Evolutionary conservation across 2,888 invertebrate species (phyloP).

Genomic region (Sinohyriopsis cumingii): DNA sequence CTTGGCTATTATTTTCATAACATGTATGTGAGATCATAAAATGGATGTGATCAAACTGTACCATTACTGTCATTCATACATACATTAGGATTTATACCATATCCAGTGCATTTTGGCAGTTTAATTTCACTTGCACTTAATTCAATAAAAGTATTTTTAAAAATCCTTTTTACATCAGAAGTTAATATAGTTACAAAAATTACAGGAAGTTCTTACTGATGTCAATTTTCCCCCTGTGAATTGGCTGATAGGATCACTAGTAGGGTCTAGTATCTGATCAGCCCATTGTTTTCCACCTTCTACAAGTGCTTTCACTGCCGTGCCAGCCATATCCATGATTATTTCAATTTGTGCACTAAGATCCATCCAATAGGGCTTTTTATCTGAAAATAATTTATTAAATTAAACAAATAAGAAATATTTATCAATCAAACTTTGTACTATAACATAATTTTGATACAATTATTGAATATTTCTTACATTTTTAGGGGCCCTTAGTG

Average conservation of each 20-base stretch:
- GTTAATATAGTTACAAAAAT: too few relatives aligned
- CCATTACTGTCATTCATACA: not conserved
- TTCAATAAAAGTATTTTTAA: too few relatives aligned
- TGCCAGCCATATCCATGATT: slow-evolving; percentile 25
- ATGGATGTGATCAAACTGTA: not conserved
- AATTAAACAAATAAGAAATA: too few relatives aligned
- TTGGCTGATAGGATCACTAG: slow-evolving; percentile 31
- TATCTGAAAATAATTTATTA: slow-evolving; percentile 21
- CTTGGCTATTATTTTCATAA: too few relatives aligned
- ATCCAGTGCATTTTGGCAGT: too few relatives aligned
- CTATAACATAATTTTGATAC: too few relatives aligned
- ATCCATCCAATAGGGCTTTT: slow-evolving; percentile 55
- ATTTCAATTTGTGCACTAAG: slow-evolving; percentile 30
- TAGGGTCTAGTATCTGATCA: slow-evolving; percentile 11
- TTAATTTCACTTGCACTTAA: too few relatives aligned
- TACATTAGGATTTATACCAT: not conserved
- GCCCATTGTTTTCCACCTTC: slow-evolving; percentile 43
- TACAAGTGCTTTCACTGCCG: slow-evolving; percentile 28
- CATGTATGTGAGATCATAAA: too few relatives aligned
- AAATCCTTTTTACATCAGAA: too few relatives aligned
- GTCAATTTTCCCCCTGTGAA: slow-evolving; percentile 39
- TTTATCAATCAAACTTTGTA: too few relatives aligned
- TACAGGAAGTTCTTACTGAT: slow-evolving; percentile 18
- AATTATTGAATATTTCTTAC: too few relatives aligned
- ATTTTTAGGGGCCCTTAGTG: too few relatives aligned